Evolutionary conservation across 1,140 invertebrate genomes (phyloP).

Genomic region (Babylonia areolata): DNA sequence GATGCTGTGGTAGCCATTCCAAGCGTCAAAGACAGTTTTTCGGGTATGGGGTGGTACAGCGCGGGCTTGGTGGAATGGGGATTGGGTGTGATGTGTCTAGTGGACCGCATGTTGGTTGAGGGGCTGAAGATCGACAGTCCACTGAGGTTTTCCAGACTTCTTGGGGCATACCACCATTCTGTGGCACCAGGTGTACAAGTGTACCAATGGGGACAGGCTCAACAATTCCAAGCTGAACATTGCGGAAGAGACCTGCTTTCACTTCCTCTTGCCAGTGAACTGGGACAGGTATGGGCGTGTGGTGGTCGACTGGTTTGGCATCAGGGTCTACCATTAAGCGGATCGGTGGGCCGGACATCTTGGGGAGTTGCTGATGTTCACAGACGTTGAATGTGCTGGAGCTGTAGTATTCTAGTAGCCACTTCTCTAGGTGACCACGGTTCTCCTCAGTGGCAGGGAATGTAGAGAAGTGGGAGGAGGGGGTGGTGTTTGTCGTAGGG

Average conservation of each 20-base stretch:
- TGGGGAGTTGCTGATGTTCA: slow-evolving; percentile 54
- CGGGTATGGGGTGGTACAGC: slow-evolving; percentile 42
- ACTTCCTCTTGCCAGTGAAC: slow-evolving; percentile 53
- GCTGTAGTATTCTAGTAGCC: no score
- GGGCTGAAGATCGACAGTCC: slow-evolving; percentile 51
- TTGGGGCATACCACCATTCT: slow-evolving; percentile 50
- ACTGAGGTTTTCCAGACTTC: slow-evolving; percentile 47
- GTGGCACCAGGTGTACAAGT: slow-evolving; percentile 52
- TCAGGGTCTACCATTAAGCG: slow-evolving; percentile 45
- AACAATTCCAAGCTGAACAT: slow-evolving; percentile 61
- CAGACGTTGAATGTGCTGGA: slow-evolving; percentile 57
- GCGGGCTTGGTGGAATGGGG: slow-evolving; percentile 40
- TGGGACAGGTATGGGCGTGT: slow-evolving; percentile 45
- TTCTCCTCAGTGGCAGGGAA: slow-evolving; percentile 43
- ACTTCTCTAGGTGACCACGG: slow-evolving; percentile 27
- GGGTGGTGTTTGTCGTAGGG: no score
- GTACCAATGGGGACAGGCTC: slow-evolving; percentile 51
- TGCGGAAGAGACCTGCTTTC: slow-evolving; percentile 50
- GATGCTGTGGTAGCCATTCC: slow-evolving; percentile 44
- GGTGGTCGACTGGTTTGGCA: slow-evolving; percentile 36
- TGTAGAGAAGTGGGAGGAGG: no score
- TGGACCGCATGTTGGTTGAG: slow-evolving; percentile 2
- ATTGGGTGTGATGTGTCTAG: neutral
- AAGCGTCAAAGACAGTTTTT: slow-evolving; percentile 36
- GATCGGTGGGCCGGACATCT: slow-evolving; percentile 49